Percentiles rank a stretch among this genome's conserved stretches.
Conservation (phyloP, 1,140 invertebrate genomes). For the Lordiphosa stackelbergi region DNA sequence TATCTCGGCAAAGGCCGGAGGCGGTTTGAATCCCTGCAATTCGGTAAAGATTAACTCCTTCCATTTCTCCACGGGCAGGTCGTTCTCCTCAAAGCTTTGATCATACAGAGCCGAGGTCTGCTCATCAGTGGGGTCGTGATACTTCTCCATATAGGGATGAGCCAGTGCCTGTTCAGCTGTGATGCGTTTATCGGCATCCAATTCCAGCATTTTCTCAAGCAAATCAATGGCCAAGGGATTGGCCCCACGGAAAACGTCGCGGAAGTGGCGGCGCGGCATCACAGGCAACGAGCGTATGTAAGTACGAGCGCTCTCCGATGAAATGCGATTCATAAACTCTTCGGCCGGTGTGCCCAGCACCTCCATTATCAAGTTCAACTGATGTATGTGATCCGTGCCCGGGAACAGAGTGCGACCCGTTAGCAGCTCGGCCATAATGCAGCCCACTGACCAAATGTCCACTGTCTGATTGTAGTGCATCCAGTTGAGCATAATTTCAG, state of each 20-base stretch:
- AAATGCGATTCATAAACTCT: slow-evolving; percentile 96
- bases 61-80: slow-evolving; percentile 95
- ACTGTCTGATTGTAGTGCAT: slow-evolving; percentile 99
- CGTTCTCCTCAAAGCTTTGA: slow-evolving; percentile 97
- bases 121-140: slow-evolving; percentile 96
- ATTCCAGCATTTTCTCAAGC: slow-evolving; percentile 95
- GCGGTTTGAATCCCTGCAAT: slow-evolving; percentile 85
- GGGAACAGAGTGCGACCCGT: slow-evolving; percentile 96
- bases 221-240: slow-evolving; percentile 96
- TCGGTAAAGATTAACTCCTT: slow-evolving; percentile 91
- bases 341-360: slow-evolving; percentile 93
- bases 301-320: slow-evolving; percentile 93
- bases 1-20: slow-evolving; percentile 62
- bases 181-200: slow-evolving; percentile 95
- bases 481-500: slow-evolving; percentile 99
- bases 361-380: slow-evolving; percentile 97
- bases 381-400: slow-evolving; percentile 99
- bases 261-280: slow-evolving; percentile 94
- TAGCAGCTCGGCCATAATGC: slow-evolving; percentile 98
- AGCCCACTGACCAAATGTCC: slow-evolving; percentile 99
- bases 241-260: slow-evolving; percentile 92
- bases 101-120: slow-evolving; percentile 92
- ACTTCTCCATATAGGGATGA: slow-evolving; percentile 91
- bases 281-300: slow-evolving; percentile 95
- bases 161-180: slow-evolving; percentile 95